Evolutionary conservation across 2,888 invertebrate genomes (phyloP), one percentile per base, ranked within the genome.

Genomic region (Podabrus alpinus): DNA sequence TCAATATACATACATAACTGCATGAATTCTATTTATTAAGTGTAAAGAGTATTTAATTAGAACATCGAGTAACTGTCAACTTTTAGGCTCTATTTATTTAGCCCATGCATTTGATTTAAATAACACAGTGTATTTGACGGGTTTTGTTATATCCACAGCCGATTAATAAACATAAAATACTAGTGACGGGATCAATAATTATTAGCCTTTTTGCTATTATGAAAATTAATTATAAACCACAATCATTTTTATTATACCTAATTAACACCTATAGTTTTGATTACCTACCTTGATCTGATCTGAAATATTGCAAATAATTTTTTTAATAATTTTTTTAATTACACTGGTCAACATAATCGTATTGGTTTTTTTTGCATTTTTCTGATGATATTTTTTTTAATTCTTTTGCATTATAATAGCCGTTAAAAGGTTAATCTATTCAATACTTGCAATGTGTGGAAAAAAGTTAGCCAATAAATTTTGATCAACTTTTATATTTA

Each of bases 81-180:
- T 64, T 70, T 70, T 69, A 66, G 74, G 66, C 66, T 64, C 19
- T 66, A 66, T 25, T 61, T 73, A 11, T 68, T 69, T 68, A 74
- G 74, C 74, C 67, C 73, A 60, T 70, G 73, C 7, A 9, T 74
- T 69, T 74, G 72, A 76, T 76, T 73, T 61, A 69, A 24, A 61
- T 77, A 77, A 74, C 77, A 77, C 77, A 77, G 77, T 72, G 74
- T 72, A 77, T 77, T 77, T 77, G 77, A 77, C 77, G 77, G 74
- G 69, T 71, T 77, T 72, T 77, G 59, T 69, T 74, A 68, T 74
- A 74, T 72, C 72, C 77, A 77, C 77, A 77, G 77, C 77, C 74
- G 71, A 76, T 76, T 75, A 72, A 71, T 60, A 74, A 74, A 76
- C 71, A 71, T 71, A 61, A 64, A 68, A 68, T 5, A n/a, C 9